Evolutionary conservation across 2,113 vertebrate species (phyloP).

Genomic region (Pogonocichla stellata): DNA sequence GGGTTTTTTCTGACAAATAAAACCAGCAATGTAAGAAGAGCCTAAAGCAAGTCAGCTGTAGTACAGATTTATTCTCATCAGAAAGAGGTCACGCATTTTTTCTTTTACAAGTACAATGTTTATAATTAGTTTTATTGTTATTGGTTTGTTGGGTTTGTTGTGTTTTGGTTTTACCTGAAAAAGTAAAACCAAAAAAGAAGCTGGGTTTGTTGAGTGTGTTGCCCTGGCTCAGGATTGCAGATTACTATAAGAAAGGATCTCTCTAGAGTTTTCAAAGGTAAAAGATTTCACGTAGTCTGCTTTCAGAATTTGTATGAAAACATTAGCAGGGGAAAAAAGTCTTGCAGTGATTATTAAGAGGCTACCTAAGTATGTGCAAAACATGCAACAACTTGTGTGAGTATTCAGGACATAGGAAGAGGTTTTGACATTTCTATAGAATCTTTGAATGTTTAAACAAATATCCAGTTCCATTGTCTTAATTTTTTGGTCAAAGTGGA

Average conservation of each 20-base stretch:
- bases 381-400: not conserved
- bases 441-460: not conserved
- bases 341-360: not conserved
- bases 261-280: not conserved
- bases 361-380: not conserved
- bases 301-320: not conserved
- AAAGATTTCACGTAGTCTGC: not conserved
- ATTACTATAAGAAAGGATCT: not conserved
- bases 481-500: not conserved
- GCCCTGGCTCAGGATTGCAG: not conserved
- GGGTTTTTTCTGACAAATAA: not conserved
- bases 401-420: not conserved
- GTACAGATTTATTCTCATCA: not conserved
- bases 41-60: not conserved
- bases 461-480: not conserved
- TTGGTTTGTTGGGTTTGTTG: not conserved
- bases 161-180: not conserved
- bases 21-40: accelerated
- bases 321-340: not conserved
- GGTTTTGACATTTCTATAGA: not conserved
- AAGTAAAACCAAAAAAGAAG: not conserved
- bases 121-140: not conserved
- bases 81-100: not conserved
- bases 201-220: not conserved
- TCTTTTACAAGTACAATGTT: not conserved